These are phyloP conservation scores for Ecliptopera silaceata DNA, from an alignment of 2,888 invertebrate species.

Conservation along the genomic window DNA sequence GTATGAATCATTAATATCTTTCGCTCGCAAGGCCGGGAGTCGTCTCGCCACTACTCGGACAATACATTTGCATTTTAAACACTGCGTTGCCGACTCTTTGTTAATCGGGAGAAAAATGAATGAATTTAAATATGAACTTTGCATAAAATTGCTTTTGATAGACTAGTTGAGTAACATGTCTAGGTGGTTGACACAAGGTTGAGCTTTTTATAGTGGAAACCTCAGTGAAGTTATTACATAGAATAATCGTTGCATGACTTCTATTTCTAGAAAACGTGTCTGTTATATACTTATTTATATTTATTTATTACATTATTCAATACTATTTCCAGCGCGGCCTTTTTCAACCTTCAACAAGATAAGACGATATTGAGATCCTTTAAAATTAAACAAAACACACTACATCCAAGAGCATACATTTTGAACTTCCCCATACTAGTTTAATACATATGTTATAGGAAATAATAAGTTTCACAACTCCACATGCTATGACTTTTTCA, in stretches of 20 bases:
- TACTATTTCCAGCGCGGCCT: background rate
- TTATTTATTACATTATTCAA: too few species aligned
- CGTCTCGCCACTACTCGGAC: conserved; percentile 13
- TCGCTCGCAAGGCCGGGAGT: background rate
- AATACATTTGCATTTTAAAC: conserved; percentile 47
- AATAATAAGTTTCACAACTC: too few species aligned
- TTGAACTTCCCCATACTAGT: too few species aligned
- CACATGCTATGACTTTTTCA: too few species aligned
- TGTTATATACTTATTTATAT: too few species aligned
- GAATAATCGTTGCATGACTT: too few species aligned
- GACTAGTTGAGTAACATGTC: conserved; percentile 19
- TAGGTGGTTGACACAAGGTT: conserved; percentile 9
- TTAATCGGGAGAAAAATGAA: conserved; percentile 43
- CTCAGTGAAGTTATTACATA: conserved; percentile 15
- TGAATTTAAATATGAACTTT: conserved; percentile 46
- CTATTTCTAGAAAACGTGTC: too few species aligned
- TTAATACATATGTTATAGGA: too few species aligned
- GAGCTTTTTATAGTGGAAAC: conserved; percentile 8
- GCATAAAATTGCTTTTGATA: conserved; percentile 34
- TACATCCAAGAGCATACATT: too few species aligned
- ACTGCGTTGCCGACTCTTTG: conserved; percentile 34
- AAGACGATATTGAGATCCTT: too few species aligned
- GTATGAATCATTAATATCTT: conserved; percentile 8
- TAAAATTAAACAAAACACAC: too few species aligned
- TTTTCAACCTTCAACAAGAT: too few species aligned